Conservation (phyloP, 2,113 vertebrate genomes). For the Seriola dumerili region DNA sequence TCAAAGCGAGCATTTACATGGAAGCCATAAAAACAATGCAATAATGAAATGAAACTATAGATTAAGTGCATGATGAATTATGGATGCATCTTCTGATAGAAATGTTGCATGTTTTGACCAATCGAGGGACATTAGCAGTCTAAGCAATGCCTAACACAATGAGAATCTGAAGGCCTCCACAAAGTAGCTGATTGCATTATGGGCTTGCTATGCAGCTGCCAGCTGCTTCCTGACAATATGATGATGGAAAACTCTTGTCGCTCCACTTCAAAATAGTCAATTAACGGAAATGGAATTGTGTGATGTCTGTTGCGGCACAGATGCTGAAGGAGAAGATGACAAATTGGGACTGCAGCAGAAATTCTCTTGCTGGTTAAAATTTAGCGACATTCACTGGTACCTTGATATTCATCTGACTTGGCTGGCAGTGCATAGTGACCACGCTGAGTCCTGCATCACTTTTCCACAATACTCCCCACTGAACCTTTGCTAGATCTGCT, state of each 20-base stretch:
- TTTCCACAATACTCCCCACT: background rate
- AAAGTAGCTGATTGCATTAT: constrained; percentile 72
- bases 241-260: constrained; percentile 72
- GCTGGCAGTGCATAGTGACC: background rate
- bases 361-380: constrained; percentile 20
- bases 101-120: constrained; percentile 50
- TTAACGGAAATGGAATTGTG: constrained; percentile 73
- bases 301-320: constrained; percentile 64
- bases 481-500: background rate
- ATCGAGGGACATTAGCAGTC: constrained; percentile 53
- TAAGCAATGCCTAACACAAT: constrained; percentile 48
- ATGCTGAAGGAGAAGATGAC: constrained; percentile 62
- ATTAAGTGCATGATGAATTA: constrained; percentile 4
- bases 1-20: constrained; percentile 13
- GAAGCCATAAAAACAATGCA: constrained; percentile 18
- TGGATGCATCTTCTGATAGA: background rate
- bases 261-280: constrained; percentile 74
- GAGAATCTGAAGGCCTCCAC: constrained; percentile 49
- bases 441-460: background rate
- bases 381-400: background rate
- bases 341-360: constrained; percentile 47
- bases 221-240: constrained; percentile 79
- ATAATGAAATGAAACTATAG: constrained; percentile 24
- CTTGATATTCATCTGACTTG: background rate
- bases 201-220: constrained; percentile 71